Evolutionary conservation across 1,140 invertebrate genomes (phyloP).

Genomic region (Drosophila tristis): DNA sequence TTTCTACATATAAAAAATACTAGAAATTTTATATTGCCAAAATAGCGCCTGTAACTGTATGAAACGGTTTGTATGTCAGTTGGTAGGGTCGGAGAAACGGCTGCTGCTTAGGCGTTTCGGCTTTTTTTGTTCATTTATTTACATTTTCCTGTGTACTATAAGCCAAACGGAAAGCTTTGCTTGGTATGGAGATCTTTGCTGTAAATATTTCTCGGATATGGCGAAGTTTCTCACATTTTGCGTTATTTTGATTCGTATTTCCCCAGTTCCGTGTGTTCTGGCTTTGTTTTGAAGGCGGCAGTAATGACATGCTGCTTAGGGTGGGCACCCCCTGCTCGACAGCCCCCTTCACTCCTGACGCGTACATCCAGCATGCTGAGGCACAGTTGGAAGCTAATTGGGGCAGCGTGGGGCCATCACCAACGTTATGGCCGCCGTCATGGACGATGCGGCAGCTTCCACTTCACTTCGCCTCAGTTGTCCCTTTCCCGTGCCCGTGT

Average conservation of each 20-base stretch:
- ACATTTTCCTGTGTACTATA: too few relatives aligned
- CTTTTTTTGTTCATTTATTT: too few relatives aligned
- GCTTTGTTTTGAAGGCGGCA: conserved; percentile 42
- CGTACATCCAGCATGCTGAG: conserved; percentile 28
- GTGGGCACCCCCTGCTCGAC: conserved; percentile 14
- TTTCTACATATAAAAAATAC: too few relatives aligned
- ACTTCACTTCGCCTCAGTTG: conserved; percentile 35
- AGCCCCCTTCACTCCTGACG: conserved; percentile 5
- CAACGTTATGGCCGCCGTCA: neutral
- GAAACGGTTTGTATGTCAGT: too few relatives aligned
- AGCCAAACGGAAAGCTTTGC: too few relatives aligned
- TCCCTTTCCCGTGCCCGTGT: conserved; percentile 3
- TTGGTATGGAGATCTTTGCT: too few relatives aligned
- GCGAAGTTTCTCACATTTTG: conserved; percentile 25
- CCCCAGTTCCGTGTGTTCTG: conserved; percentile 21
- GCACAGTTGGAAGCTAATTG: conserved; percentile 70
- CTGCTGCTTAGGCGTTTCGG: too few relatives aligned
- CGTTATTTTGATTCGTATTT: neutral
- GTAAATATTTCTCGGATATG: conserved; percentile 11
- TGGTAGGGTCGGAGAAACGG: too few relatives aligned
- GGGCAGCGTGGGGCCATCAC: conserved; percentile 62
- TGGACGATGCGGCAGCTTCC: conserved; percentile 37
- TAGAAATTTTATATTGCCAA: too few relatives aligned
- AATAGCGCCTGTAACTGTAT: too few relatives aligned
- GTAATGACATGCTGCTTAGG: conserved; percentile 60